Conservation (phyloP, 2,888 invertebrate genomes). For the Aphrophora alni region DNA sequence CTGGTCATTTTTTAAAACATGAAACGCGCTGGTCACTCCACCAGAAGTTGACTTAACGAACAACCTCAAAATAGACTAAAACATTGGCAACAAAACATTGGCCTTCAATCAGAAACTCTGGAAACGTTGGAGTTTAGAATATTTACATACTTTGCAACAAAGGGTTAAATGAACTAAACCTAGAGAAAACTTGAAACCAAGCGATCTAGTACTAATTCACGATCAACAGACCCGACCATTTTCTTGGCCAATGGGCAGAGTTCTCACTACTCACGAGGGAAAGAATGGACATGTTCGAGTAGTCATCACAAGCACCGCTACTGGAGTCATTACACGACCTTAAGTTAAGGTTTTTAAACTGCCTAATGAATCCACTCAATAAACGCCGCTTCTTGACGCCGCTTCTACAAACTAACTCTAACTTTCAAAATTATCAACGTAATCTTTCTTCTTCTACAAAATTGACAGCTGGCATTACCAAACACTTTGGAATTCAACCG, state of each 20-base stretch:
- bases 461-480: no score
- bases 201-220: slow-evolving; percentile 49
- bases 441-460: no score
- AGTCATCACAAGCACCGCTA: slow-evolving; percentile 46
- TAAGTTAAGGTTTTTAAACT: slow-evolving; percentile 9
- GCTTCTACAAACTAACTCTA: no score
- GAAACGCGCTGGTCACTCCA: slow-evolving; percentile 42
- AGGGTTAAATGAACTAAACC: slow-evolving; percentile 49
- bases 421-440: no score
- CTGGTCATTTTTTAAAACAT: slow-evolving; percentile 53
- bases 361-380: no score
- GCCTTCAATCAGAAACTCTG: slow-evolving; percentile 48
- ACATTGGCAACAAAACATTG: slow-evolving; percentile 48
- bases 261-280: slow-evolving; percentile 48
- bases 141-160: slow-evolving; percentile 48
- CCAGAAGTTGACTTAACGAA: slow-evolving; percentile 48
- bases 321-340: slow-evolving; percentile 43
- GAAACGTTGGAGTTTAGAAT: slow-evolving; percentile 51
- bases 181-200: slow-evolving; percentile 36
- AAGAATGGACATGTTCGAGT: slow-evolving; percentile 49
- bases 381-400: no score
- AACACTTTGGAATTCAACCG: no score
- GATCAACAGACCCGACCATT: slow-evolving; percentile 45
- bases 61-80: slow-evolving; percentile 39
- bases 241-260: slow-evolving; percentile 50